Percentiles rank a stretch among this genome's conserved stretches.
These are phyloP conservation scores for Triplophysa yarkandensis DNA, from an alignment of 2,797 vertebrate species.

Conservation along the genomic window DNA sequence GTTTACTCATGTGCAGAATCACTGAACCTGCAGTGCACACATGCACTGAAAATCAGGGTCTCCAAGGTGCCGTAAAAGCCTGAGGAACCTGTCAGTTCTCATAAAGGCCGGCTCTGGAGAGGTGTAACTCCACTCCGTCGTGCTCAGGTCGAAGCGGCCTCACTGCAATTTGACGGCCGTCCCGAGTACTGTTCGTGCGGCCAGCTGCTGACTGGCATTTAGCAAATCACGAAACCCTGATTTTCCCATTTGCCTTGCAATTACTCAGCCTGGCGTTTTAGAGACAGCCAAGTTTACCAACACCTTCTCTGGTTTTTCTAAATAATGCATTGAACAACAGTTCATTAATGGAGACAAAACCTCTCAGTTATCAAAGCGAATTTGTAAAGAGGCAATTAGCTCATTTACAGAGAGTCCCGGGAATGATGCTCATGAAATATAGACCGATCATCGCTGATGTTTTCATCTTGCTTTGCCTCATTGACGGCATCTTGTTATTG, in stretches of 20 bases:
- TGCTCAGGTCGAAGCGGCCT: conserved; percentile 55
- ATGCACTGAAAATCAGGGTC: conserved; percentile 66
- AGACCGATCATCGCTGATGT: conserved; percentile 49
- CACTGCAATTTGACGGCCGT: conserved; percentile 63
- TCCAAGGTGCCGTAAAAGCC: conserved; percentile 66
- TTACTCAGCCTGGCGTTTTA: conserved; percentile 54
- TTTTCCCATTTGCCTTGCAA: conserved; percentile 57
- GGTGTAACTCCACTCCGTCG: conserved; percentile 57
- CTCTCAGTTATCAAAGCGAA: conserved; percentile 62
- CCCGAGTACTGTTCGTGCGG: conserved; percentile 59
- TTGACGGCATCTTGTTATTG: conserved; percentile 60
- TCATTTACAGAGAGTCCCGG: conserved; percentile 64
- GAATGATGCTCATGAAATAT: conserved; percentile 71
- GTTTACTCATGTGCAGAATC: conserved; percentile 55
- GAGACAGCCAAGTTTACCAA: conserved; percentile 54
- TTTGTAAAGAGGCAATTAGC: conserved; percentile 68
- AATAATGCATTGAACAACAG: conserved; percentile 51
- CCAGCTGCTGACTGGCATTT: conserved; percentile 66
- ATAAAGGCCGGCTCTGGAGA: conserved; percentile 62
- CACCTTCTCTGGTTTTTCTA: conserved; percentile 39
- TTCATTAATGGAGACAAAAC: conserved; percentile 61
- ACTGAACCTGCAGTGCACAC: conserved; percentile 61
- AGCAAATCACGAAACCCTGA: conserved; percentile 49
- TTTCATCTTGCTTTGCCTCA: conserved; percentile 39
- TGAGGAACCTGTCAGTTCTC: conserved; percentile 64